phyloP scores from a whole-genome alignment of 37 sponge, comb jelly and placozoan species.

The Chondrosia reniformis region DNA sequence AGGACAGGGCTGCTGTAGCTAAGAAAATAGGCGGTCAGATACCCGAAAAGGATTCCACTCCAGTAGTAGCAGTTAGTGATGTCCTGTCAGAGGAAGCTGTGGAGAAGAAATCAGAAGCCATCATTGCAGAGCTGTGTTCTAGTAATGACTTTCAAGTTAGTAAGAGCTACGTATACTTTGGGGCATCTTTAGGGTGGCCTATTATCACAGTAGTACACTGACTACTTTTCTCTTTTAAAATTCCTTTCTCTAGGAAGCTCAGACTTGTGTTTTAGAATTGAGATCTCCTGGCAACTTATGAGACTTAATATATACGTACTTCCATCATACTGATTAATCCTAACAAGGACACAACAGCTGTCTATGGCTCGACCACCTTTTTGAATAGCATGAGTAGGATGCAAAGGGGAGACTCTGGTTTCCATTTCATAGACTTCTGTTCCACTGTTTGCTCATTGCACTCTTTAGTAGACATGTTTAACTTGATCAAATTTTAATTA shows the following conservation, averaged over 20 bases:
- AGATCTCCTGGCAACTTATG: conserved; percentile 39
- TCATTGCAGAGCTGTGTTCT: conserved; percentile 42
- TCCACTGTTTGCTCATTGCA: too few species aligned
- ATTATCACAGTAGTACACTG: too few species aligned
- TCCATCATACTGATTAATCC: too few species aligned
- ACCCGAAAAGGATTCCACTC: too few species aligned
- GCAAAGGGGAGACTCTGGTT: too few species aligned
- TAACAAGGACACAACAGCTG: too few species aligned
- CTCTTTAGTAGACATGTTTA: too few species aligned
- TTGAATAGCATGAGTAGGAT: too few species aligned
- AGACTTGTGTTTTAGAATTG: conserved; percentile 74
- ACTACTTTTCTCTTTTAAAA: too few species aligned
- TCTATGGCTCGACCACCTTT: too few species aligned
- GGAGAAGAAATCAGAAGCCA: conserved; percentile 30
- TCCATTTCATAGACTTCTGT: too few species aligned
- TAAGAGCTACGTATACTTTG: background rate
- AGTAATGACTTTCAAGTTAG: conserved; percentile 57
- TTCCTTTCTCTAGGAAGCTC: conserved; percentile 55
- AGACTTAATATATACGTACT: conserved; percentile 35
- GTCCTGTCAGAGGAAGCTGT: conserved; percentile 37
- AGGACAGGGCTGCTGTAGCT: background rate
- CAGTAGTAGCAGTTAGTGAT: background rate
- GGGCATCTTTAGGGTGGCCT: background rate
- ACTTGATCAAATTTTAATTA: too few species aligned
- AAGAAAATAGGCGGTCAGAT: background rate